Base-by-base conservation (phyloP, 2,797 vertebrate genomes). In the Buphagus erythrorhynchus region DNA sequence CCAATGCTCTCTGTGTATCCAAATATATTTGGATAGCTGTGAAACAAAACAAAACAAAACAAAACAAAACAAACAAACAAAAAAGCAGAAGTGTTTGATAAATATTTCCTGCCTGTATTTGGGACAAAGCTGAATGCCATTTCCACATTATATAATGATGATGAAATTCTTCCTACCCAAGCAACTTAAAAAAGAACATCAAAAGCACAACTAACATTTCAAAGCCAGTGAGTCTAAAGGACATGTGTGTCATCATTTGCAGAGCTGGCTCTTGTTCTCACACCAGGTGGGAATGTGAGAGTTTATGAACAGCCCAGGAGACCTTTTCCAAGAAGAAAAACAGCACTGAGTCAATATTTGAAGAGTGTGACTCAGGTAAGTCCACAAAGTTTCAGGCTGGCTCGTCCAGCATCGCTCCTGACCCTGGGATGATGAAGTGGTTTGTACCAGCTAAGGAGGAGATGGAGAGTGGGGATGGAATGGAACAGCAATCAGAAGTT, bases 341-440 rank as follows among this genome's bases (percentile, higher is more conserved):
- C 9, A 63, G 52, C 17, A 2, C 16, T 67, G 71, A 71, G 92
- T 92, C 88, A 95, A 93, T 95, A 92, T 96, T 96, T 92, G 65
- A 38, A 54, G 67, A 69, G 59, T 1, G 3, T 67, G 63, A 82
- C 59, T 63, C 38, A 86, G 67, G 33, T 59, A 28, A 86, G 11
- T 9, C 6, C 67, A 51, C 0, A 1, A 16, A 61, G 43, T 48
- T 82, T 49, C 49, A 29, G 38, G 21, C 15, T 85, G 66, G 58
- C 21, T 65, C 5, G 5, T 26, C 66, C 74, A 58, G 22, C n/a
- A 11, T 19, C 0, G 0, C 61, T 74, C 42, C 76, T 78, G 73
- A 57, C 40, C 69, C 11, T 6, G 7, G 24, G 7, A 2, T 26
- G 79, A 42, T 38, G 55, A 58, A 90, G 77, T 59, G 69, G 28